Evolutionary conservation across 2,797 vertebrate species (phyloP), one percentile per base, ranked within the genome.

Genomic region (Phataginus tricuspis): DNA sequence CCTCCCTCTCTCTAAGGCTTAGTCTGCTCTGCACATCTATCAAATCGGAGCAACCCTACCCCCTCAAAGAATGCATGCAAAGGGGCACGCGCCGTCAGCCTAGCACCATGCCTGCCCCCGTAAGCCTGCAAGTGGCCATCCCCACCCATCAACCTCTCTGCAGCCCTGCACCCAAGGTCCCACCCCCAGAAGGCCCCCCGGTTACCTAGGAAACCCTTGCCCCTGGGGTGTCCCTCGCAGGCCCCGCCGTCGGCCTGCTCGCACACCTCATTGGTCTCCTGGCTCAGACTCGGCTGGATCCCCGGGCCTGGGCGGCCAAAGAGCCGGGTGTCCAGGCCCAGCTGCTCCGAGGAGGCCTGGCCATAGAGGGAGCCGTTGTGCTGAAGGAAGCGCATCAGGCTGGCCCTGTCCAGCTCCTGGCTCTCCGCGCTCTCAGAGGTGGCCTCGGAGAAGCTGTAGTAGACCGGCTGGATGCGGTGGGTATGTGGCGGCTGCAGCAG

Each of bases 261-360:
- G 68, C 99, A 99, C 96, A 99, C 99, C 98, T 99, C 99, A 63
- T 99, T 99, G 97, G 99, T 99, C 98, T 99, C 99, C 95, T 99
- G 99, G 93, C 98, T 98, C 34, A 98, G 98, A 66, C 98, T 98
- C 18, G 97, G 97, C 42, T 97, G 98, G 72, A 98, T 97, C 37
- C 97, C 96, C 1, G 97, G 98, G 59, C 97, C 93, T 80, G 92
- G 97, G 64, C 97, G 97, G 75, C 98, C 92, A n/a, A 98, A 98
- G 45, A 98, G 97, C 94, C 96, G 98, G 95, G 98, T 98, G 93
- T 98, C 98, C 96, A 98, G 98, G 88, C 98, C 93, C 79, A 98
- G 97, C 66, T 93, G 98, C 88, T 98, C 98, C 0, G 99, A 98
- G 68, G 98, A 98, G 23, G 85, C 93, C 86, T 97, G 99, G 93